Evolutionary conservation across 35 echinoderm and acorn worm species (phyloP).

Genomic region (Stichopus chloronotus): DNA sequence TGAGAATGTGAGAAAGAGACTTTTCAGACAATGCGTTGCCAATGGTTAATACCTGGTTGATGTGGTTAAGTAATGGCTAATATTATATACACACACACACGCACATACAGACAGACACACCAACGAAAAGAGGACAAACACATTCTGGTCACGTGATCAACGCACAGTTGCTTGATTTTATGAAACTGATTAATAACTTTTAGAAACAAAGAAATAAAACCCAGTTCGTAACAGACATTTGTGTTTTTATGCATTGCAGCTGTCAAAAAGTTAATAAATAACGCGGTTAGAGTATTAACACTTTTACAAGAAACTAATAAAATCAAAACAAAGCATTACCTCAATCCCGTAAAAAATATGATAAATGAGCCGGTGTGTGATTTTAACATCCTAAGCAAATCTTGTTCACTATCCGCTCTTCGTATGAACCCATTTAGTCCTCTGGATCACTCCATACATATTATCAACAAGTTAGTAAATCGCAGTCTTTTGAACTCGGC

Average conservation of each 20-base stretch:
- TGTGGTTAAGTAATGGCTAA: too few relatives aligned
- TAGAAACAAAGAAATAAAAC: constrained; percentile 6
- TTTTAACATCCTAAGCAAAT: background rate
- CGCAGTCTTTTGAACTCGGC: background rate
- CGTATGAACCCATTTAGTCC: background rate
- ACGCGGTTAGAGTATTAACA: background rate
- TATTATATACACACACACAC: too few relatives aligned
- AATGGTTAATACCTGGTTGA: too few relatives aligned
- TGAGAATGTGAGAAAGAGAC: too few relatives aligned
- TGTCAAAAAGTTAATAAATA: background rate
- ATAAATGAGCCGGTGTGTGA: background rate
- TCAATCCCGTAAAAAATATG: background rate
- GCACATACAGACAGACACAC: too few relatives aligned
- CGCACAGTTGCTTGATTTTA: background rate
- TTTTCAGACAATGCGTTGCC: too few relatives aligned
- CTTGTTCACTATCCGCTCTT: background rate
- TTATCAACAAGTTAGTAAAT: background rate
- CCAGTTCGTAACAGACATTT: background rate
- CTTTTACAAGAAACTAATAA: background rate
- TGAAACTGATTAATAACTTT: background rate
- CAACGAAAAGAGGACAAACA: too few relatives aligned
- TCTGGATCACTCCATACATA: background rate
- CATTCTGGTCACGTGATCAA: background rate
- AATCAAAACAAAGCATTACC: background rate
- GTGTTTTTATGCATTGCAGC: background rate